Percentiles rank a stretch among this genome's conserved stretches.
phyloP scores from a whole-genome alignment of 2,888 invertebrate species.

The Perizoma flavofasciatum region DNA sequence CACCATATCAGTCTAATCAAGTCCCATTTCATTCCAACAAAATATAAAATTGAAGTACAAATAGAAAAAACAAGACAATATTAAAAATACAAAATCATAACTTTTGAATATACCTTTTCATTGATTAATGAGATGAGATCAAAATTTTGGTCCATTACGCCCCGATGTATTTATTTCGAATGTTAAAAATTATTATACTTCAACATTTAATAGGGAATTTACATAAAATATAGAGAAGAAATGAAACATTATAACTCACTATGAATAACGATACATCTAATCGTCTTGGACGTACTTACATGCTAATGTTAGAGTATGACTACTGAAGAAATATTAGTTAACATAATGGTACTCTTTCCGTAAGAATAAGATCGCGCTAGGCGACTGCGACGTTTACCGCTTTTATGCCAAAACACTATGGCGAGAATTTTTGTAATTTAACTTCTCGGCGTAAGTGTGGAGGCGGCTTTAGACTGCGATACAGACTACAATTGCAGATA shows the following conservation, averaged over 20 bases:
- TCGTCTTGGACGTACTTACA: conserved; percentile 71
- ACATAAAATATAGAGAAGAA: conserved; percentile 47
- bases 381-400: too few relatives aligned
- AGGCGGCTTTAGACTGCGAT: background rate
- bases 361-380: too few relatives aligned
- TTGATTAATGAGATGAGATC: conserved; percentile 51
- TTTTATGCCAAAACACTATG: too few relatives aligned
- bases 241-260: conserved; percentile 38
- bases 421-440: too few relatives aligned
- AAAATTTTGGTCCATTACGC: conserved; percentile 60
- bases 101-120: conserved; percentile 36
- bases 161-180: conserved; percentile 41
- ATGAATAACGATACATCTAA: conserved; percentile 39
- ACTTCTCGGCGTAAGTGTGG: background rate
- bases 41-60: conserved; percentile 30
- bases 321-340: conserved; percentile 39
- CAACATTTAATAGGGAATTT: conserved; percentile 53
- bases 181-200: conserved; percentile 41
- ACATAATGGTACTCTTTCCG: too few relatives aligned
- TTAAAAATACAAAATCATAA: conserved; percentile 43
- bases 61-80: conserved; percentile 18
- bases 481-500: background rate
- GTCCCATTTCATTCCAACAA: conserved; percentile 29
- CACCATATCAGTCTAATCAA: conserved; percentile 30
- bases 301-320: conserved; percentile 52